Base-by-base conservation (phyloP, 2,888 invertebrate species). In the Cephalotes varians region DNA sequence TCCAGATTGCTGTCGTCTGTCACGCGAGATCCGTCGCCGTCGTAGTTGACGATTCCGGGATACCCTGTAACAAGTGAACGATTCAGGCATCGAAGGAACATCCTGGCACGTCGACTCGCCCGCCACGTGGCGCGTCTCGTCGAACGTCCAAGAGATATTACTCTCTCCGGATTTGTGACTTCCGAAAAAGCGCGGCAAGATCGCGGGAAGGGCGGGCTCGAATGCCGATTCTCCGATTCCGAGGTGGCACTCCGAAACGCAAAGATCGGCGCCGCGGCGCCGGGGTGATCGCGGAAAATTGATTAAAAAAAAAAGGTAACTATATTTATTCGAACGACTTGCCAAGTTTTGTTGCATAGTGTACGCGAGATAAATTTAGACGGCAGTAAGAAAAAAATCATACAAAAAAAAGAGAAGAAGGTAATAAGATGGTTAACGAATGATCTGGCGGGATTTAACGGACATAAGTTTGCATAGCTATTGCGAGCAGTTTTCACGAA, bases 321-420 rank as follows among this genome's bases (percentile, higher is more conserved):
- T 49, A 92, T 93, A 92, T 92, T 93, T 93, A 92, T 93, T 93
- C 90, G 91, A 91, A 91, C 87, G 90, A 92, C 92, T 93, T 92
- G 93, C 92, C 92, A 93, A 77, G 91, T 91, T 93, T 91, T 90
- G 91, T 92, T 91, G 92, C 92, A 92, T 92, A 91, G 83, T 80
- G 90, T 91, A 92, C 91, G 88, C 85, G 91, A 92, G 87, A 88
- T 91, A 91, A 89, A 90, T 89, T 90, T 85, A 85, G 85, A 76
- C 65, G 69, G 76, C 28, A 81, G 72, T 80, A 34, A n/a, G n/a
- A n/a, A 74, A 77, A 81, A 83, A 86, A 87, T 12, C 79, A 85
- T 82, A 85, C 67, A 80, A 85, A 80, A 85, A 79, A 87, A 82
- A 82, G 82, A 77, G 56, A 83, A 77, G 56, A 56, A 25, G 21